Evolutionary conservation across 2,113 vertebrate genomes (phyloP).

Genomic region (Anolis sagrei): DNA sequence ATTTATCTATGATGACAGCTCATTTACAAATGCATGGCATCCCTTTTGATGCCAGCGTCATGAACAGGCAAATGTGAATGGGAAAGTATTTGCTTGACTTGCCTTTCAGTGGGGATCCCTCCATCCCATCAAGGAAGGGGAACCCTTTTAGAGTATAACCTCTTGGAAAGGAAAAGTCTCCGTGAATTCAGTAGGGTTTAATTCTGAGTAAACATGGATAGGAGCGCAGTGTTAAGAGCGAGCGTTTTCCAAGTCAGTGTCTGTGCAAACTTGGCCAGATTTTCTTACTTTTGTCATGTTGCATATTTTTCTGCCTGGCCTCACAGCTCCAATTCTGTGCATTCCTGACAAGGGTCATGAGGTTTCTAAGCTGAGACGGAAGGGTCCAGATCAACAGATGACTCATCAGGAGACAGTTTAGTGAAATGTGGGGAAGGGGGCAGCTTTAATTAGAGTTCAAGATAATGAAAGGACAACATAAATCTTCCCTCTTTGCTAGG

Average conservation of each 20-base stretch:
- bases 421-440: too few species aligned
- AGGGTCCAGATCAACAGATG: background rate
- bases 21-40: background rate
- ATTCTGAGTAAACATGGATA: background rate
- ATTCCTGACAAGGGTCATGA: conserved; percentile 5
- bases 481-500: too few species aligned
- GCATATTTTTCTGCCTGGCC: background rate
- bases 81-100: background rate
- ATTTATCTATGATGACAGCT: background rate
- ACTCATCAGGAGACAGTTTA: background rate
- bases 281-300: background rate
- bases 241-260: background rate
- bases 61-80: background rate
- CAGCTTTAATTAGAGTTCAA: background rate
- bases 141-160: background rate
- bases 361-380: conserved; percentile 29
- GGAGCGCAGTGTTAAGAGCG: background rate
- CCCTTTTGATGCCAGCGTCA: background rate
- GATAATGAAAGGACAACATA: background rate
- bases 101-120: too few species aligned
- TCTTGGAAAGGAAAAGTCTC: background rate
- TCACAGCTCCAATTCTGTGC: background rate
- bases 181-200: background rate
- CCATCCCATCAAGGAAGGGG: background rate
- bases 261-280: background rate